phyloP scores from a whole-genome alignment of 2,797 vertebrate genomes.

The Hirundo rustica region DNA sequence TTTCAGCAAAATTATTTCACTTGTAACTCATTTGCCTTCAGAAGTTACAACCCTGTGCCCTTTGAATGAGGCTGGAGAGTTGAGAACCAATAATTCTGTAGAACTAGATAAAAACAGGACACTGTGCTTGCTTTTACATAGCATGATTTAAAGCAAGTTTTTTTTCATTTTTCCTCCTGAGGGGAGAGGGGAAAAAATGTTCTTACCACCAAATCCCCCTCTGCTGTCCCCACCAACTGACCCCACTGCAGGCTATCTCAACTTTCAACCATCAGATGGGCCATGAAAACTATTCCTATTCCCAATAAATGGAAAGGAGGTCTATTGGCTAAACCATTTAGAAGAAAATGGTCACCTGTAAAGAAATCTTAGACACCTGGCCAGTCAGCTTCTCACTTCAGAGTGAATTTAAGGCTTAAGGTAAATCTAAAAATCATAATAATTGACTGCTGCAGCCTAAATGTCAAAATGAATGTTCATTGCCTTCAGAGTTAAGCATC shows the following conservation, averaged over 20 bases:
- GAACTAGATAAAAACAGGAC: background rate
- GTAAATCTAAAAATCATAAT: background rate
- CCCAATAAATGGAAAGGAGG: background rate
- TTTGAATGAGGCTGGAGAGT: background rate
- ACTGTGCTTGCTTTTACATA: background rate
- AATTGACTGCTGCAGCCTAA: background rate
- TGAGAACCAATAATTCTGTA: background rate
- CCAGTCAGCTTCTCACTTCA: background rate
- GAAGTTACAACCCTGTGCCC: background rate
- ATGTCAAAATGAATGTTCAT: background rate
- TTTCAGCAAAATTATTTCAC: background rate
- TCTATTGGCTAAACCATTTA: background rate
- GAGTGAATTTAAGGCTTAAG: background rate
- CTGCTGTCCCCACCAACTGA: background rate
- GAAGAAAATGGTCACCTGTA: background rate
- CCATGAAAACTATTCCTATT: background rate
- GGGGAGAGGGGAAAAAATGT: background rate
- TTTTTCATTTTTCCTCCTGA: background rate
- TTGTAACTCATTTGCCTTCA: background rate
- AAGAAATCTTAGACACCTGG: background rate
- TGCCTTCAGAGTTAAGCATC: background rate
- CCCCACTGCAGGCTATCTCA: background rate
- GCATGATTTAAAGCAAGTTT: background rate
- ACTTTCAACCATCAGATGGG: background rate
- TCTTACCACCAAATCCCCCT: background rate